A percentile compares a stretch with the other conserved stretches of the same genome.
Conservation (phyloP, 2,888 invertebrate species). For the Chelonus formosanus region DNA sequence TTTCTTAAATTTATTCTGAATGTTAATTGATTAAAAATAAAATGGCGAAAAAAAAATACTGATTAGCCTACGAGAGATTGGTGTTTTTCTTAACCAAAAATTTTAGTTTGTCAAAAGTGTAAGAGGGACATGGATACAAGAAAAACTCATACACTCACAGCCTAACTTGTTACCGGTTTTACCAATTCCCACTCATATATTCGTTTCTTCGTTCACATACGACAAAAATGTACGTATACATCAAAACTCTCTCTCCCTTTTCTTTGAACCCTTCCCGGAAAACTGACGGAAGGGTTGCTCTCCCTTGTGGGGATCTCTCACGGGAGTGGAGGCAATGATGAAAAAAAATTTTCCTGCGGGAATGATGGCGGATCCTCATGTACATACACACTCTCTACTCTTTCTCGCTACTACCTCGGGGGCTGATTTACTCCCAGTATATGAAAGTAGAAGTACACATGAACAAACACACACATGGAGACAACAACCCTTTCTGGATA, state of each 20-base stretch:
- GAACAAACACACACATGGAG: slow-evolving; percentile 11
- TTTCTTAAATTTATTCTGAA: too few species aligned
- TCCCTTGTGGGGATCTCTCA: slow-evolving; percentile 21
- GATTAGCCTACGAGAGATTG: too few species aligned
- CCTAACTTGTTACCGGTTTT: too few species aligned
- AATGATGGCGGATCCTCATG: slow-evolving; percentile 43
- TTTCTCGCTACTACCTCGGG: slow-evolving; percentile 28
- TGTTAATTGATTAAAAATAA: too few species aligned
- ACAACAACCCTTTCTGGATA: slow-evolving; percentile 24
- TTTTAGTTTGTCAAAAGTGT: too few species aligned
- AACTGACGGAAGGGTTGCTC: slow-evolving; percentile 35
- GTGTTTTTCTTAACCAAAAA: too few species aligned
- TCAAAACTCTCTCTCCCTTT: slow-evolving; percentile 8
- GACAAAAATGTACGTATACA: neutral
- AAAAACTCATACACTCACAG: too few species aligned
- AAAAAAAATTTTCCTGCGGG: slow-evolving; percentile 37
- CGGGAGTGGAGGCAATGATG: slow-evolving; percentile 23
- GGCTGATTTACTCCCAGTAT: slow-evolving; percentile 14
- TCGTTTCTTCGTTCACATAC: neutral
- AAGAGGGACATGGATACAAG: too few species aligned
- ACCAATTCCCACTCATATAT: too few species aligned
- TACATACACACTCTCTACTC: slow-evolving; percentile 40
- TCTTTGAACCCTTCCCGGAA: slow-evolving; percentile 18
- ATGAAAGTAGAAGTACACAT: slow-evolving; percentile 15
- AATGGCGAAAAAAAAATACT: too few species aligned